These are phyloP conservation scores for Otis tarda DNA, from an alignment of 2,113 vertebrate genomes.

Conservation along the genomic window DNA sequence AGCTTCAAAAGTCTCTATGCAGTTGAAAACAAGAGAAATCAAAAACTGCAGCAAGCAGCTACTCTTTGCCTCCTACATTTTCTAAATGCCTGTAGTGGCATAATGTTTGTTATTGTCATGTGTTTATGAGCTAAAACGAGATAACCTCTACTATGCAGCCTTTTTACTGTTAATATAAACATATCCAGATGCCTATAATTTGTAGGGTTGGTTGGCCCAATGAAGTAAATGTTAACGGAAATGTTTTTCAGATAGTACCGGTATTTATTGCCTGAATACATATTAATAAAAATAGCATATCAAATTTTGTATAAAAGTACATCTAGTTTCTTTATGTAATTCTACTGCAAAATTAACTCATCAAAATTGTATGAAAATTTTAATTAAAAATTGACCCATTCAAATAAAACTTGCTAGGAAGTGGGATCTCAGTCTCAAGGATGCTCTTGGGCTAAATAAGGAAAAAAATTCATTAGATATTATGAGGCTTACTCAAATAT, in stretches of 20 bases:
- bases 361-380: background rate
- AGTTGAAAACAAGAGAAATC: background rate
- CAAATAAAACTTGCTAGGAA: background rate
- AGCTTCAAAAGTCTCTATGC: background rate
- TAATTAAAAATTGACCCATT: conserved; percentile 1
- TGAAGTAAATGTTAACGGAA: background rate
- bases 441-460: background rate
- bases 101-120: background rate
- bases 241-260: background rate
- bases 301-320: background rate
- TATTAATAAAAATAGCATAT: background rate
- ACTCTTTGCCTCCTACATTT: background rate
- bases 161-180: background rate
- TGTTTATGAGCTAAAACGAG: background rate
- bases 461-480: background rate
- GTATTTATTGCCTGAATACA: background rate
- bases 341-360: background rate
- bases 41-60: background rate
- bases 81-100: background rate
- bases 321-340: background rate
- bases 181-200: background rate
- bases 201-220: background rate
- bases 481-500: background rate
- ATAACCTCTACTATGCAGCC: background rate
- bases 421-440: background rate